phyloP scores from a whole-genome alignment of 2,113 vertebrate genomes.

The Paraplagusia blochii region DNA sequence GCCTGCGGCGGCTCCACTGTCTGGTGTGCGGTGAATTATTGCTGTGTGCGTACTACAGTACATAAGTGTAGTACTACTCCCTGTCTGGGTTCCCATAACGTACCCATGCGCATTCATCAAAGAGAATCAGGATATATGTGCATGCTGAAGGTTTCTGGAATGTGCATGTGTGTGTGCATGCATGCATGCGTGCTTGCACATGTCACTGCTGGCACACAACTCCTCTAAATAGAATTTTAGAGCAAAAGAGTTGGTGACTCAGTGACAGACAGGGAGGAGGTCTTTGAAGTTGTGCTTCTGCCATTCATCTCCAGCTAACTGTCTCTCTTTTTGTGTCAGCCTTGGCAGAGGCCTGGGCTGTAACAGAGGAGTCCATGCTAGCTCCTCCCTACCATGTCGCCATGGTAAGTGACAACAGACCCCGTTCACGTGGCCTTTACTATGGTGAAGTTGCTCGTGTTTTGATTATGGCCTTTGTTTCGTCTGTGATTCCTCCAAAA shows the following conservation, averaged over 20 bases:
- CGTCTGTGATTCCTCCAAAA: too few species aligned
- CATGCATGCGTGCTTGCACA: slow-evolving; percentile 2
- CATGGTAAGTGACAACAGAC: slow-evolving; percentile 48
- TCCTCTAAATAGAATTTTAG: too few species aligned
- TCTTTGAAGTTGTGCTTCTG: slow-evolving; percentile 76
- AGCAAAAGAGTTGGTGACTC: slow-evolving; percentile 1
- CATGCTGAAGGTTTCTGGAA: slow-evolving; percentile 11
- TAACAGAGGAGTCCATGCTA: slow-evolving; percentile 62
- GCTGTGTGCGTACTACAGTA: slow-evolving; percentile 3
- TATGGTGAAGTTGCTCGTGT: slow-evolving; percentile 20
- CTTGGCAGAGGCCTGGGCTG: slow-evolving; percentile 68
- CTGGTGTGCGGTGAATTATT: slow-evolving; percentile 49
- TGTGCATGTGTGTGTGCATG: slow-evolving; percentile 12
- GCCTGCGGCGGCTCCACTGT: slow-evolving; percentile 45
- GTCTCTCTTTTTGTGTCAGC: slow-evolving; percentile 78
- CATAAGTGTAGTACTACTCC: too few species aligned
- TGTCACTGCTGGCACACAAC: too few species aligned
- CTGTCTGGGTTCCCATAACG: slow-evolving; percentile 13
- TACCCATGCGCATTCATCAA: slow-evolving; percentile 16
- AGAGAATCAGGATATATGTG: slow-evolving; percentile 53
- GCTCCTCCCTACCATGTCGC: slow-evolving; percentile 43
- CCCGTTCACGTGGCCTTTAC: slow-evolving; percentile 15
- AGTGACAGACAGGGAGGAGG: slow-evolving; percentile 34
- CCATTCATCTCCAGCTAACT: slow-evolving; percentile 62
- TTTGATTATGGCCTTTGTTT: slow-evolving; percentile 23